Conservation (phyloP, 2,888 invertebrate genomes). For the Hypselothyrea guttata region DNA sequence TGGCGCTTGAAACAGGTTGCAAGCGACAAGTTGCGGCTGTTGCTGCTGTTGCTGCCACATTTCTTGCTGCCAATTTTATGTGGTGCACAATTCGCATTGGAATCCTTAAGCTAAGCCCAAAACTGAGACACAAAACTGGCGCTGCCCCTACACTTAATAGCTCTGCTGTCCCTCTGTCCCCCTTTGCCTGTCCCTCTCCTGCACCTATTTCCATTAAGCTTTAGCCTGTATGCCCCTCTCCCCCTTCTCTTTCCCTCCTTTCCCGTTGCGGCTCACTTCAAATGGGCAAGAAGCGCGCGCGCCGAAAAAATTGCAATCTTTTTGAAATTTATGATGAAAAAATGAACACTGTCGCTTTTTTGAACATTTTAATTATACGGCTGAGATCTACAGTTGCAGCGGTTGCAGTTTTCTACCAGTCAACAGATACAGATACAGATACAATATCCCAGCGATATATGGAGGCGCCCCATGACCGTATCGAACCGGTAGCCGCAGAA, state of each 20-base stretch:
- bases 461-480: constrained; percentile 1
- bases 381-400: neutral
- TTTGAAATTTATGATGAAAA: constrained; percentile 76
- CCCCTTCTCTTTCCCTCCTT: neutral
- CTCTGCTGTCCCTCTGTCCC: neutral
- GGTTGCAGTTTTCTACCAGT: neutral
- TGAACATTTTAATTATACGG: constrained; percentile 74
- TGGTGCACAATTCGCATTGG: constrained; percentile 47
- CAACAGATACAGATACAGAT: neutral
- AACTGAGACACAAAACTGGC: constrained; percentile 21
- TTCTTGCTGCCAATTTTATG: constrained; percentile 52
- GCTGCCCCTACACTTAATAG: neutral
- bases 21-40: neutral
- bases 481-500: constrained; percentile 47
- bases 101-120: constrained; percentile 26
- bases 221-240: constrained; percentile 38
- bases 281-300: constrained; percentile 56
- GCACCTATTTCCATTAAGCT: constrained; percentile 33
- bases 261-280: constrained; percentile 67
- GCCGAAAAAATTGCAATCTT: constrained; percentile 67
- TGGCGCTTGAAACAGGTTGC: constrained; percentile 50
- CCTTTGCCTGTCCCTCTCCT: neutral
- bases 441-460: too few species aligned
- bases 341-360: constrained; percentile 77
- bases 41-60: constrained; percentile 1